Evolutionary conservation across 1,140 invertebrate species (phyloP), one percentile per base, ranked within the genome.

Genomic region (Scaptomyza graminum): DNA sequence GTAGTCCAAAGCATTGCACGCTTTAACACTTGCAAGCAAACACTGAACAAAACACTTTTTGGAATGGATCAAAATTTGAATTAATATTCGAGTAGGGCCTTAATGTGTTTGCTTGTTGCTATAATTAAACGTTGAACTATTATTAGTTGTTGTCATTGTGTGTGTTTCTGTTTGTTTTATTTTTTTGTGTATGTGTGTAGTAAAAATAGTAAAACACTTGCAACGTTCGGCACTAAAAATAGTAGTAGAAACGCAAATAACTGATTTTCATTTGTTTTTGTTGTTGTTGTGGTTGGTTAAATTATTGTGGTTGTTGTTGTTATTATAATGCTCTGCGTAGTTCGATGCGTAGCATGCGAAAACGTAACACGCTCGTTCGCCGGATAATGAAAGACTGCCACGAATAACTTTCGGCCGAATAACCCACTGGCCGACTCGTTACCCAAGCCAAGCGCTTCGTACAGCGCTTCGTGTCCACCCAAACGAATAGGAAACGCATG

Each of bases 351-450:
- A 56, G 11, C 13, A 61, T 62, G 82, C 62, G 76, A 72, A 76
- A 87, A 65, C 79, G 82, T 69, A 66, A 82, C 82, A 82, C 67
- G 71, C 83, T 87, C 71, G 67, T 52, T 54, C 82, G 75, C 82
- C 82, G 78, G 82, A 81, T 78, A 85, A 82, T 81, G 78, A 87
- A 87, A 85, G 82, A 85, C 82, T 85, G 73, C 75, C 52, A 62
- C 79, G 74, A 78, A 2, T 22, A 56, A 57, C 52, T 55, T 63
- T 55, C 64, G 62, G 62, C 81, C 81, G 80, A 85, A 62, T 79
- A 54, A 75, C 81, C 62, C 54, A 77, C 62, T 77, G 55, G 39
- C 31, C 76, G 80, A 52, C 18, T 66, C 37, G 37, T 62, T 51
- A 39, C 13, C 49, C 43, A n/a, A 43, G 39, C 60, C 69, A 41